These are phyloP conservation scores for Spea bombifrons DNA, from an alignment of 2,113 vertebrate genomes.

Conservation along the genomic window DNA sequence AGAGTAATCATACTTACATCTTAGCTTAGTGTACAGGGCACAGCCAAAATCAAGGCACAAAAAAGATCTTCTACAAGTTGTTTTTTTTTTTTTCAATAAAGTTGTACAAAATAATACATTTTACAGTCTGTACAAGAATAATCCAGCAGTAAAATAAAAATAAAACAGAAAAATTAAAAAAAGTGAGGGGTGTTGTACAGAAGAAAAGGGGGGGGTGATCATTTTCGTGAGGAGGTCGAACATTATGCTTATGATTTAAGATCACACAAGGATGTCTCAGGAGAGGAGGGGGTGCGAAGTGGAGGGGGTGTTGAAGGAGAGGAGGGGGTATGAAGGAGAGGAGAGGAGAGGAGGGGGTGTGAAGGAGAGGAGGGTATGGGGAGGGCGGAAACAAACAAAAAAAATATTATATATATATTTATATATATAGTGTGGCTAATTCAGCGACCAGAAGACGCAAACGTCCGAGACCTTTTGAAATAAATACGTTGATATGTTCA, in stretches of 20 bases:
- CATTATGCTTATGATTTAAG: conserved; percentile 44
- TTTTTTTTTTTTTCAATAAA: conserved; percentile 83
- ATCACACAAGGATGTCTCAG: conserved; percentile 68
- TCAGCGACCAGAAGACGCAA: conserved; percentile 61
- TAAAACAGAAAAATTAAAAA: conserved; percentile 66
- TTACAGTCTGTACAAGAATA: conserved; percentile 98
- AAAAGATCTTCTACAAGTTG: conserved; percentile 91
- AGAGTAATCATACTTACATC: conserved; percentile 92
- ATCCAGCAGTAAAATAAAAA: conserved; percentile 91
- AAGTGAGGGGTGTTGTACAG: conserved; percentile 60
- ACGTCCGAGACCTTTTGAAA: conserved; percentile 60
- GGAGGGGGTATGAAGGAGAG: conserved; percentile 34
- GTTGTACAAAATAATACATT: conserved; percentile 99
- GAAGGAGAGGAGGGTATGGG: conserved; percentile 28
- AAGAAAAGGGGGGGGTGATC: conserved; percentile 57
- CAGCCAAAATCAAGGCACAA: conserved; percentile 95
- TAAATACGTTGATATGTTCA: conserved; percentile 52
- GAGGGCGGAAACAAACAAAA: not conserved
- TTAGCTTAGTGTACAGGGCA: conserved; percentile 94
- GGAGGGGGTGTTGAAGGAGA: not conserved
- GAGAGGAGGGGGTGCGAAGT: conserved; percentile 49
- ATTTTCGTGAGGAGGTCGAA: conserved; percentile 33
- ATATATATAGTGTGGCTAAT: conserved; percentile 65
- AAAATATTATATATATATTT: not conserved
- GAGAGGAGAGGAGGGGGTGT: not conserved